Evolutionary conservation across 1,140 invertebrate genomes (phyloP), one percentile per base, ranked within the genome.

Genomic region (Anadara kagoshimensis): DNA sequence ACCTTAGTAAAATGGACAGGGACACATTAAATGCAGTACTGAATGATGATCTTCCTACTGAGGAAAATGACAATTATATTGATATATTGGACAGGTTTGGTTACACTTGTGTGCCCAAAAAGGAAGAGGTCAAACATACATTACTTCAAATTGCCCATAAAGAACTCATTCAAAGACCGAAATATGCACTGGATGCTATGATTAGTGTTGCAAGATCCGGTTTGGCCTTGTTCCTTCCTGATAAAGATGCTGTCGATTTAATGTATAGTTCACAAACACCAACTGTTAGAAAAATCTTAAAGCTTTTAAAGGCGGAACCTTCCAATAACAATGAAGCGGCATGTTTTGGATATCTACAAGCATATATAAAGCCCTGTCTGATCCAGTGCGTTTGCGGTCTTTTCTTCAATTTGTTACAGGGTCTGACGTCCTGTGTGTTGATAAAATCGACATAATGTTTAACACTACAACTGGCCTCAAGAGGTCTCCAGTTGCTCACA

Each of bases 351-450:
- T 69, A 47, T 53, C 36, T 58, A 20, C 56, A 69, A 20, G 56
- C 58, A 36, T 69, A 69, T 36, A 59, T 69, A 24, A 69, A 58
- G n/a, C n/a, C n/a, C n/a, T n/a, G n/a, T n/a, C n/a, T n/a, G n/a
- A n/a, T n/a, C n/a, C n/a, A n/a, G 59, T 51, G 20, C 5, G 18
- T 43, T 20, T 7, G 59, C 16, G 54, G 29, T 49, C 20, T 14
- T 59, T 62, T 10, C 29, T 70, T 16, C 57, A 57, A 11, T 70
- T 54, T 7, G 11, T 63, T 1, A 70, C 58, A 11, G 49, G 68
- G 36, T 53, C 57, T 36, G 49, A 70, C 24, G 20, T 70, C 4
- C 51, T 70, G n/a, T 62, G 58, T 41, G 47, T 70, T 2, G 58
- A 62, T 12, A 51, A 54, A 63, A 54, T 70, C 12, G 14, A 36